These are phyloP conservation scores for Nycticebus coucang DNA, from an alignment of 2,113 vertebrate genomes.

Conservation along the genomic window DNA sequence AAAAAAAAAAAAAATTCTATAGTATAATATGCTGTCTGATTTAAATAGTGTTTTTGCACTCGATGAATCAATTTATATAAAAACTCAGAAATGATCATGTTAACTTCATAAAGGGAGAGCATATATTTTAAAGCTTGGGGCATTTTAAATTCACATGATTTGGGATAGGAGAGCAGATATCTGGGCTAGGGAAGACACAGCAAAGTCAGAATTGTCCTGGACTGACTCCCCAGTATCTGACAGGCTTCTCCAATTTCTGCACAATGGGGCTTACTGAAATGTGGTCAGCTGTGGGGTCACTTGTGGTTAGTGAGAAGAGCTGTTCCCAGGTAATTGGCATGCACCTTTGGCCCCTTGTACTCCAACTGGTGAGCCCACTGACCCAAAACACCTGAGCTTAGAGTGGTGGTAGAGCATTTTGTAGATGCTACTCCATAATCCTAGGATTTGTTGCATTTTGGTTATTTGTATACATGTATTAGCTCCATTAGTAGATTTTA, in stretches of 20 bases:
- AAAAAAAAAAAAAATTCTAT: too few species aligned
- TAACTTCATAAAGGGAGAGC: neutral
- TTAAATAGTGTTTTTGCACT: neutral
- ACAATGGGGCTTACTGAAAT: neutral
- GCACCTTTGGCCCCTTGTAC: neutral
- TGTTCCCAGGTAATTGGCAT: neutral
- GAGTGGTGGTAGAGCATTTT: too few species aligned
- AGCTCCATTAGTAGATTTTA: neutral
- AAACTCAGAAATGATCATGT: neutral
- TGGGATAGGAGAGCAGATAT: neutral
- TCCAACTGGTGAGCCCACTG: neutral
- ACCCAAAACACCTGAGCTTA: neutral
- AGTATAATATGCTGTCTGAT: neutral
- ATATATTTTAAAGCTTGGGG: constrained; percentile 9
- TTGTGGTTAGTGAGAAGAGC: neutral
- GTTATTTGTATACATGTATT: neutral
- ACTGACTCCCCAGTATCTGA: neutral
- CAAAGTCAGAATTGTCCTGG: neutral
- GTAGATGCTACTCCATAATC: neutral
- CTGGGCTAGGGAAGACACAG: neutral
- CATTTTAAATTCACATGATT: neutral
- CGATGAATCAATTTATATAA: neutral
- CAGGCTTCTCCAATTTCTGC: neutral
- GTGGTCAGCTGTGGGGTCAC: neutral
- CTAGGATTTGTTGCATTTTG: neutral